Percentiles rank a stretch among this genome's conserved stretches.
phyloP scores from a whole-genome alignment of 2,888 invertebrate genomes.

The Meghimatium bilineatum region DNA sequence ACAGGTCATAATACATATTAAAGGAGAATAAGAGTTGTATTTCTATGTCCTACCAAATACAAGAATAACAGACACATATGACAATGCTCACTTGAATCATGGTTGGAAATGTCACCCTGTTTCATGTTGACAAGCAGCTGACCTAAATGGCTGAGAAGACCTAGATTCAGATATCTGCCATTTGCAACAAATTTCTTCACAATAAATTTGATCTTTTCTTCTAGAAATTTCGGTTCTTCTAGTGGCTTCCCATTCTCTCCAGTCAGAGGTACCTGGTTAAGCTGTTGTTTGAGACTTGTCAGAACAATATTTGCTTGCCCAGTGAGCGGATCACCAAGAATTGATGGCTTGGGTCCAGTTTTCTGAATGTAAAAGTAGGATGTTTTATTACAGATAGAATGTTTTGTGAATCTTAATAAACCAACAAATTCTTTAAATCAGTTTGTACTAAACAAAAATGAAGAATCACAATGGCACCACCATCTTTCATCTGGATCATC shows the following conservation, averaged over 20 bases:
- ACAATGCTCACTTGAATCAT: background rate
- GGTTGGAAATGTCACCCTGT: constrained; percentile 17
- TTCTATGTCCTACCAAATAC: too few species aligned
- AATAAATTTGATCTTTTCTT: constrained; percentile 33
- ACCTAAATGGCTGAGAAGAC: constrained; percentile 64
- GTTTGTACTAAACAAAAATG: too few species aligned
- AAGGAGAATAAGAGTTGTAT: too few species aligned
- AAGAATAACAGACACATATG: too few species aligned
- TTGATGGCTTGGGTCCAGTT: constrained; percentile 62
- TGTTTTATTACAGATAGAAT: background rate
- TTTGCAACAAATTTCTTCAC: constrained; percentile 51
- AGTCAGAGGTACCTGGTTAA: constrained; percentile 51
- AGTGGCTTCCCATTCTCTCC: constrained; percentile 34
- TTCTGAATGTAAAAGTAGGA: background rate
- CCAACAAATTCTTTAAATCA: background rate
- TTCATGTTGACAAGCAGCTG: constrained; percentile 61
- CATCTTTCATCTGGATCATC: too few species aligned
- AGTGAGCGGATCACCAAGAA: constrained; percentile 75
- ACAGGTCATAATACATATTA: too few species aligned
- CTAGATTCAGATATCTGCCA: constrained; percentile 60
- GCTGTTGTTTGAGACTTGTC: constrained; percentile 75
- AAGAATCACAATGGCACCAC: too few species aligned
- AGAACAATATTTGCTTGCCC: constrained; percentile 75
- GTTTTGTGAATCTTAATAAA: background rate
- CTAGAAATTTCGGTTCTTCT: constrained; percentile 25